Conservation (phyloP, 2,888 invertebrate species). For the Idaea dimidiata region DNA sequence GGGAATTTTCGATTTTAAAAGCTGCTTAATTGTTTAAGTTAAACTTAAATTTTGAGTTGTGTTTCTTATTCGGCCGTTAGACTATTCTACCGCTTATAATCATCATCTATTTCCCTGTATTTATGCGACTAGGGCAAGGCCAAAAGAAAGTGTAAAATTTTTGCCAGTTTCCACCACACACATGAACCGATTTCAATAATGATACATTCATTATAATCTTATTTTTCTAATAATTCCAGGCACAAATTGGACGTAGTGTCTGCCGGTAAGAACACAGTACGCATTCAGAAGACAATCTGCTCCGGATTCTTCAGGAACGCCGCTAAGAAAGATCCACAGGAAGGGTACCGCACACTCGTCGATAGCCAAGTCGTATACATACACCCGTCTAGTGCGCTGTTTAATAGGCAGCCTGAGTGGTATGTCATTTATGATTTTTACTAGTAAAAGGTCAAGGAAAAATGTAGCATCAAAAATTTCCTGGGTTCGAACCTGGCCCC, state of each 20-base stretch:
- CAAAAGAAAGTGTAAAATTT: background rate
- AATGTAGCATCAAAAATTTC: too few species aligned
- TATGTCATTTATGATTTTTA: constrained; percentile 42
- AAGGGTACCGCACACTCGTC: constrained; percentile 97
- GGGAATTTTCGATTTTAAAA: too few species aligned
- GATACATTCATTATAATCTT: background rate
- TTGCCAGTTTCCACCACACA: background rate
- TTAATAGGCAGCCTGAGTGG: constrained; percentile 99
- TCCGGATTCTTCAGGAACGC: constrained; percentile 99
- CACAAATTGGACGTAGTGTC: constrained; percentile 98
- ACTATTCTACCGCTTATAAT: too few species aligned
- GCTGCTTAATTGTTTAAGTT: too few species aligned
- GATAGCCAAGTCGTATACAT: constrained; percentile 99
- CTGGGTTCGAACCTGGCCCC: too few species aligned
- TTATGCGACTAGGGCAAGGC: too few species aligned
- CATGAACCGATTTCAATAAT: background rate
- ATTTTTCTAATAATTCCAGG: constrained; percentile 56
- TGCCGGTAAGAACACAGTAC: constrained; percentile 96
- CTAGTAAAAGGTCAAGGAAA: too few species aligned
- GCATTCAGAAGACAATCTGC: constrained; percentile 98
- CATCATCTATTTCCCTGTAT: too few species aligned
- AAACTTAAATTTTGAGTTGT: too few species aligned
- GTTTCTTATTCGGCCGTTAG: too few species aligned
- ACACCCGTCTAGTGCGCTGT: constrained; percentile 98
- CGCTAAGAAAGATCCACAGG: constrained; percentile 99